Evolutionary conservation across 2,113 vertebrate species (phyloP), one percentile per base, ranked within the genome.

Genomic region (Tupaia chinensis): DNA sequence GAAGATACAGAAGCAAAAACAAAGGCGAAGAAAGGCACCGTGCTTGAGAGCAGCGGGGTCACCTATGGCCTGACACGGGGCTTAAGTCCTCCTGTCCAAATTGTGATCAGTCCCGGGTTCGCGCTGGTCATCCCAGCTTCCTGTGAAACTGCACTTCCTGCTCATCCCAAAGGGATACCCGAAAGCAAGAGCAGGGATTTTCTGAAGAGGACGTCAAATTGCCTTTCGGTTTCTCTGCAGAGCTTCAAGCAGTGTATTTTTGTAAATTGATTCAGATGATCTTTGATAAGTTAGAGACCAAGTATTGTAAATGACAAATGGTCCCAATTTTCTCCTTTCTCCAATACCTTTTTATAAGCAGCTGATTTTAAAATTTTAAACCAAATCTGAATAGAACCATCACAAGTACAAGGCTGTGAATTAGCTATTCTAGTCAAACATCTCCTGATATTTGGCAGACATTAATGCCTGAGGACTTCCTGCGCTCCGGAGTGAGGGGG

Each of bases 231-330:
- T 93, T 93, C 15, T 25, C 81, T 25, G 5, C 34, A 56, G 16
- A 32, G 22, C 66, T 87, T 87, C 29, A 93, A 87, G 27, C 1
- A 34, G 27, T 66, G 10, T 82, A 34, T 93, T 89, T 34, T 61
- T 78, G 73, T 65, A 95, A 97, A 92, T 92, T 91, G 74, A 93
- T 95, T 95, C 73, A 88, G 54, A 80, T 56, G 10, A 88, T 78
- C 19, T 89, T 88, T 82, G 86, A 56, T 91, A 84, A 85, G 81
- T 92, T 81, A 85, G 58, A 14, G 23, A 4, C 2, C 72, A 78
- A 15, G 14, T 53, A 85, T 96, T 61, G 7, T 87, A 90, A 94
- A 25, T 80, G 61, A 76, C 89, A 89, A 65, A 81, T 44, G 44
- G 44, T 44, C 44, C 44, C 44, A 44, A 44, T 44, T 44, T 44